Percentiles rank a stretch among this genome's conserved stretches.
Conservation (phyloP, 2,797 vertebrate genomes). For the Pachyuromys duprasi region DNA sequence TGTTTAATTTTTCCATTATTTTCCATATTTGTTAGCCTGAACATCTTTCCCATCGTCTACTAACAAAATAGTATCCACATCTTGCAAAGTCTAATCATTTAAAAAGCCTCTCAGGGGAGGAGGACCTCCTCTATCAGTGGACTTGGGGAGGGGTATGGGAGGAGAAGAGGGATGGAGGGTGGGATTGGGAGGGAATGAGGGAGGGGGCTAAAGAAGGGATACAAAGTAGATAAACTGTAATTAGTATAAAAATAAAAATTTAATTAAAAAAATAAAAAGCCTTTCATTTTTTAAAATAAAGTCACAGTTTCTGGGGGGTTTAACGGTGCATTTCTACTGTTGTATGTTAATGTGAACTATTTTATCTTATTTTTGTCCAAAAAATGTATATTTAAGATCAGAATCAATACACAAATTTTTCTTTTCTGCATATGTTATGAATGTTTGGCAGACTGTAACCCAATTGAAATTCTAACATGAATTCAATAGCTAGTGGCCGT, state of each 20-base stretch:
- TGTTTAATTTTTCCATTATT: background rate
- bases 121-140: no score
- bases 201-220: no score
- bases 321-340: conserved; percentile 5
- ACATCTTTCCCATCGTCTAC: background rate
- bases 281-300: background rate
- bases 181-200: no score
- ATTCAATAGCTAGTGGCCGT: conserved; percentile 74
- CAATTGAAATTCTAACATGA: conserved; percentile 71
- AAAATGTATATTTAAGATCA: conserved; percentile 29
- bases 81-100: conserved; percentile 19
- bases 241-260: no score
- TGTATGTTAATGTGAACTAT: conserved; percentile 5
- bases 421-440: conserved; percentile 66
- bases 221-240: no score
- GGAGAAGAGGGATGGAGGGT: no score
- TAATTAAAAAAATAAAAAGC: no score
- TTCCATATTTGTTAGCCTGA: background rate
- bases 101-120: background rate
- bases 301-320: background rate
- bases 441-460: conserved; percentile 60
- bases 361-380: background rate
- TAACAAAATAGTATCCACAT: conserved; percentile 42
- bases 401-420: conserved; percentile 60
- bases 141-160: no score